These are phyloP conservation scores for Augiades crinisus DNA, from an alignment of 2,888 invertebrate species.

Conservation along the genomic window DNA sequence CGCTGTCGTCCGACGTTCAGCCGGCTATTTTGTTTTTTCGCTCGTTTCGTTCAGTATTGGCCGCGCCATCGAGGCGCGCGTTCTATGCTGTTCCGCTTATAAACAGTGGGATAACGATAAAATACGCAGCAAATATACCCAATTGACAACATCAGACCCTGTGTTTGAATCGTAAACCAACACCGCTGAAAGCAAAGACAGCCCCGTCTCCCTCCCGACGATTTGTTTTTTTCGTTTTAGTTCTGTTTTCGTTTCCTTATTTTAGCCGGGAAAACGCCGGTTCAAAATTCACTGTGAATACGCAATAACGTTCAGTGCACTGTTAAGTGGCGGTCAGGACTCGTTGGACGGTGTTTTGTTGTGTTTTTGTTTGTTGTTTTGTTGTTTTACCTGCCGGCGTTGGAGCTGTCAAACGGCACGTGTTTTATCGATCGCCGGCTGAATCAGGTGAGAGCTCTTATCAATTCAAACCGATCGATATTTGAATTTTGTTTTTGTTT, in stretches of 20 bases:
- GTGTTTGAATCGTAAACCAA: conserved; percentile 42
- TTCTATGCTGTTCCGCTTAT: conserved; percentile 47
- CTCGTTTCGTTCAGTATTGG: conserved; percentile 54
- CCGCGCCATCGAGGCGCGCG: conserved; percentile 56
- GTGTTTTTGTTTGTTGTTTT: conserved; percentile 45
- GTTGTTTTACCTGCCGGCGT: conserved; percentile 36
- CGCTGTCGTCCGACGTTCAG: conserved; percentile 38
- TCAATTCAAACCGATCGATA: conserved; percentile 5
- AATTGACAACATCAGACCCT: conserved; percentile 42
- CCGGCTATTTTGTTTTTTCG: conserved; percentile 57
- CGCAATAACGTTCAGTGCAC: conserved; percentile 47
- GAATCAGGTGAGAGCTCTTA: conserved; percentile 32
- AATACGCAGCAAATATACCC: conserved; percentile 45
- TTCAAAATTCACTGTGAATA: conserved; percentile 42
- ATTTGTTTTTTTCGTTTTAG: conserved; percentile 42
- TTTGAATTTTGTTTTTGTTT: conserved; percentile 7
- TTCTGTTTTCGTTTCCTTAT: conserved; percentile 48
- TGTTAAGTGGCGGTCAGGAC: conserved; percentile 48
- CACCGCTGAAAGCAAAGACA: conserved; percentile 31
- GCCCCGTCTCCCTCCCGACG: conserved; percentile 24
- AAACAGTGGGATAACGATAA: conserved; percentile 39
- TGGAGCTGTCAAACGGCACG: conserved; percentile 50
- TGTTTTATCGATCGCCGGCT: conserved; percentile 55
- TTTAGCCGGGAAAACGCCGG: conserved; percentile 73
- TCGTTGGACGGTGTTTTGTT: conserved; percentile 36